Evolutionary conservation across 2,888 invertebrate genomes (phyloP).

Genomic region (Adineta ricciae): DNA sequence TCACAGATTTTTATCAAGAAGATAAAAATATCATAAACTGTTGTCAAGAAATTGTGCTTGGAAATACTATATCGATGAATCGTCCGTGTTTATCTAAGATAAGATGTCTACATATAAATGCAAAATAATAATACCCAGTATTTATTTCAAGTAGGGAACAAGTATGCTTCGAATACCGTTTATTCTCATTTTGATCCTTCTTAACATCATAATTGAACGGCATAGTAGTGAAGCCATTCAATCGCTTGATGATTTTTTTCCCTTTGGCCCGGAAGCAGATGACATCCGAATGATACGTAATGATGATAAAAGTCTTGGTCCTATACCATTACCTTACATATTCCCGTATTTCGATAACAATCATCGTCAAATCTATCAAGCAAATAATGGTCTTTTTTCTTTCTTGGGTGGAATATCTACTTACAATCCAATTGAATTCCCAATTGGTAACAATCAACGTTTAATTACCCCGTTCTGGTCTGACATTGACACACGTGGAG

Average conservation of each 20-base stretch:
- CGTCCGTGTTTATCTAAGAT: too few species aligned
- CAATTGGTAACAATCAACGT: background rate
- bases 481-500: conserved; percentile 20
- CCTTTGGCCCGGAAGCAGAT: background rate
- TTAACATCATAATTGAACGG: too few species aligned
- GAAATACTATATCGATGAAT: too few species aligned
- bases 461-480: conserved; percentile 17
- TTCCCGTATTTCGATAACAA: conserved; percentile 24
- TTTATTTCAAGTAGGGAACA: too few species aligned
- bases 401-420: background rate
- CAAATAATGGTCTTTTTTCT: conserved; percentile 24
- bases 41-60: too few species aligned
- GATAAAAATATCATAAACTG: too few species aligned
- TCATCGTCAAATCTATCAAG: background rate
- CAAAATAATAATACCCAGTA: too few species aligned
- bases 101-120: too few species aligned
- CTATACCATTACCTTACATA: background rate
- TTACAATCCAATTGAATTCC: background rate
- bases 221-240: too few species aligned
- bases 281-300: background rate
- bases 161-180: too few species aligned
- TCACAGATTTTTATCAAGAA: too few species aligned
- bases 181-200: too few species aligned
- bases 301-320: conserved; percentile 21
- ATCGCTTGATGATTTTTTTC: background rate